Conservation (phyloP, 1,140 invertebrate genomes). For the Trachymyrmex septentrionalis region DNA sequence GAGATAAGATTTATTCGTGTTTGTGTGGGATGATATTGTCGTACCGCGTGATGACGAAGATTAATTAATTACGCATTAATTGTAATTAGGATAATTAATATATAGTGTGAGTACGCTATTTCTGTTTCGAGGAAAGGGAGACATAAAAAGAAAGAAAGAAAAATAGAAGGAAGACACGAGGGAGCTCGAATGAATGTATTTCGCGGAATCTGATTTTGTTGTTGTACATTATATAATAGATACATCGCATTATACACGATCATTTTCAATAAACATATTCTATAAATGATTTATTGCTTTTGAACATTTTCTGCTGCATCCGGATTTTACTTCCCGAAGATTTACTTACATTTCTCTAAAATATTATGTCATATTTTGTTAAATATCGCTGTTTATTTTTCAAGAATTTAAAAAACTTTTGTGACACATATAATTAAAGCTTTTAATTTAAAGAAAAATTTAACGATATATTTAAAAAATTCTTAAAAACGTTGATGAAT, state of each 20-base stretch:
- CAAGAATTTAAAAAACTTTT: neutral
- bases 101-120: constrained; percentile 45
- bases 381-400: neutral
- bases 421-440: neutral
- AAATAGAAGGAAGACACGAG: constrained; percentile 22
- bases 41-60: constrained; percentile 38
- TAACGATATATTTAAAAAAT: neutral
- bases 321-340: neutral
- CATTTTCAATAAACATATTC: constrained; percentile 80
- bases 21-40: constrained; percentile 64
- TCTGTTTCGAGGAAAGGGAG: constrained; percentile 28
- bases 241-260: constrained; percentile 75
- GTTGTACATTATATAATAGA: constrained; percentile 77
- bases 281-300: constrained; percentile 64
- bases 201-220: constrained; percentile 73
- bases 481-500: neutral
- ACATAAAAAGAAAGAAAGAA: neutral
- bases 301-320: neutral
- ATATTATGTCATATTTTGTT: neutral
- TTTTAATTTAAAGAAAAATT: neutral
- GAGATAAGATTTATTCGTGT: constrained; percentile 64
- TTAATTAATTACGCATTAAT: constrained; percentile 56
- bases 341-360: neutral
- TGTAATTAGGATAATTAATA: constrained; percentile 53
- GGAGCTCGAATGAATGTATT: constrained; percentile 70